Conservation (phyloP, 1,140 invertebrate species). For the Batillaria attramentaria region DNA sequence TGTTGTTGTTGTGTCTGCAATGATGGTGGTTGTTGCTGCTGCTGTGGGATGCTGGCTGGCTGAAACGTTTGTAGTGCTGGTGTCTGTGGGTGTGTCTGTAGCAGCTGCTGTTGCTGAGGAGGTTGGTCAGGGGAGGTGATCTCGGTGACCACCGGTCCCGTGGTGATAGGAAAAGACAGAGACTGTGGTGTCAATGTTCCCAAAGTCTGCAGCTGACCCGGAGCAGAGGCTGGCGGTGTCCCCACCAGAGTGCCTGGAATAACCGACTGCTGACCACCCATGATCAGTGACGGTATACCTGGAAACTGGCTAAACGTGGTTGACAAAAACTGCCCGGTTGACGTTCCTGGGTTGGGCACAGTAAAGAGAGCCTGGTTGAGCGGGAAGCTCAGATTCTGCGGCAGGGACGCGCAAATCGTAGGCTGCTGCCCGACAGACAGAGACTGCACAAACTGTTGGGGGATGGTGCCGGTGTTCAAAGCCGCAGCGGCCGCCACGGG, state of each 20-base stretch:
- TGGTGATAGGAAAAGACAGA: constrained; percentile 21
- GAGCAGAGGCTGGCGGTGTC: neutral
- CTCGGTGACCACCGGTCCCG: constrained; percentile 17
- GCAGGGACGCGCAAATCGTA: constrained; percentile 22
- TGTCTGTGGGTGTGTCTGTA: neutral
- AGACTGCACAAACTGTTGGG: constrained; percentile 42
- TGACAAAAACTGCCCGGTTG: constrained; percentile 35
- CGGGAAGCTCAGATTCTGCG: constrained; percentile 32
- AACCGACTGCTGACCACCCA: constrained; percentile 41
- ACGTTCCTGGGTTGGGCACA: constrained; percentile 34
- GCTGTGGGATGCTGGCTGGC: neutral
- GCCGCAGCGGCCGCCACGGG: constrained; percentile 27
- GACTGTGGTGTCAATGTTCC: neutral
- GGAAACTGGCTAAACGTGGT: constrained; percentile 39
- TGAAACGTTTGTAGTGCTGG: neutral
- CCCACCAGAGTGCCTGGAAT: constrained; percentile 35
- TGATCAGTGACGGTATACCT: constrained; percentile 40
- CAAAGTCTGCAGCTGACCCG: neutral
- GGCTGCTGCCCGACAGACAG: constrained; percentile 42
- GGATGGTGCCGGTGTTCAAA: constrained; percentile 19
- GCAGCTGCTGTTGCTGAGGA: neutral
- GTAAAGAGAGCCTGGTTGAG: constrained; percentile 41
- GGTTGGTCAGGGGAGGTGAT: constrained; percentile 9
- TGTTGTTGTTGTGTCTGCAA: neutral
- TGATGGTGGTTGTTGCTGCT: neutral